These are phyloP conservation scores for Formicarius rufipectus DNA, from an alignment of 2,113 vertebrate species.

Conservation along the genomic window DNA sequence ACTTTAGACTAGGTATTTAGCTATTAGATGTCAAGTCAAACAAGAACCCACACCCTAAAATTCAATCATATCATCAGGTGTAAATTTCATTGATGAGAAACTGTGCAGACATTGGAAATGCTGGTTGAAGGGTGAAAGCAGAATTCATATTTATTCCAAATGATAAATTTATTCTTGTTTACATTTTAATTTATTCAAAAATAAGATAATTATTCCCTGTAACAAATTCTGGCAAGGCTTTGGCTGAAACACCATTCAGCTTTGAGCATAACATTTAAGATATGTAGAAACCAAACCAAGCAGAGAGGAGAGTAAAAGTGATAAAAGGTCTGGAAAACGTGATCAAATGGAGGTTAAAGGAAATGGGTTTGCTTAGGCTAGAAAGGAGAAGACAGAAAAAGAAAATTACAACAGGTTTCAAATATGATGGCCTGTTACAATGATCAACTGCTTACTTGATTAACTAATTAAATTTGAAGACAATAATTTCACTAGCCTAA, in stretches of 20 bases:
- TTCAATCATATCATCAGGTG: not conserved
- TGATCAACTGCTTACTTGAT: not conserved
- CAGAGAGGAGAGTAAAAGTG: not conserved
- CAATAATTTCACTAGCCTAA: not conserved
- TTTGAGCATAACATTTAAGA: not conserved
- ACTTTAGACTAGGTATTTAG: not conserved
- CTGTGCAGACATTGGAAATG: not conserved
- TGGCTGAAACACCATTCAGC: not conserved
- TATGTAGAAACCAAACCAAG: not conserved
- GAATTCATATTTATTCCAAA: not conserved
- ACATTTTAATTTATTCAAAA: not conserved
- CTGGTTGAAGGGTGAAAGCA: not conserved
- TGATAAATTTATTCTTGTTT: not conserved
- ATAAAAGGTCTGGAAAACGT: not conserved
- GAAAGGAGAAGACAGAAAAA: not conserved
- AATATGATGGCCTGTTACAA: not conserved
- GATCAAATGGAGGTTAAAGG: not conserved
- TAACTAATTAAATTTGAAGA: not conserved
- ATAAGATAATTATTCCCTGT: not conserved
- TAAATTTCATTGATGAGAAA: not conserved
- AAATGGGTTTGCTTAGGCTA: not conserved
- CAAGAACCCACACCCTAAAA: not conserved
- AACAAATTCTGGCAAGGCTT: not conserved
- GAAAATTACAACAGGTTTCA: not conserved
- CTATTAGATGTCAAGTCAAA: not conserved